These are phyloP conservation scores for Leucophora obtusa DNA, from an alignment of 2,888 invertebrate genomes.

Conservation along the genomic window DNA sequence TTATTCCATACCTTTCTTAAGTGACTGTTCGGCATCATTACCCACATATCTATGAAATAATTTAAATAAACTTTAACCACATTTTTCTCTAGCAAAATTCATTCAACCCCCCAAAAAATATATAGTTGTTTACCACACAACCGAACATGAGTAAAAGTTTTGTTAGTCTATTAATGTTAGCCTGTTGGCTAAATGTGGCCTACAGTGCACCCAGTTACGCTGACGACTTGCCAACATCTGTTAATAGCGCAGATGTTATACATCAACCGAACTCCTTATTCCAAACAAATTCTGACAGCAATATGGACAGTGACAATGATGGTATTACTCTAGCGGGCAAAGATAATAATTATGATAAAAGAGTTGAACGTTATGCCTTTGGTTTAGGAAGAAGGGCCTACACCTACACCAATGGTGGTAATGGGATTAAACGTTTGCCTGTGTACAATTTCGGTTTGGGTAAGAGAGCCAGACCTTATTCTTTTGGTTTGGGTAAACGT, in stretches of 20 bases:
- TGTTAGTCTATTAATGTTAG: conserved; percentile 67
- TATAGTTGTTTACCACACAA: background rate
- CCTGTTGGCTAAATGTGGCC: conserved; percentile 70
- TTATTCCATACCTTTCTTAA: background rate
- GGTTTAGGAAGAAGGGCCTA: conserved; percentile 84
- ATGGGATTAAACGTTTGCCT: conserved; percentile 77
- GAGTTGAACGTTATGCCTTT: conserved; percentile 84
- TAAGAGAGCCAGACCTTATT: conserved; percentile 77
- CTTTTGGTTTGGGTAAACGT: conserved; percentile 78
- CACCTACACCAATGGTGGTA: conserved; percentile 76
- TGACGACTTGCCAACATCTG: conserved; percentile 50
- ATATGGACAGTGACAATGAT: conserved; percentile 63
- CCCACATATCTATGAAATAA: conserved; percentile 4
- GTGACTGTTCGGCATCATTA: conserved; percentile 49
- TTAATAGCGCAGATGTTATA: conserved; percentile 34
- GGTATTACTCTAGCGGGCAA: conserved; percentile 43
- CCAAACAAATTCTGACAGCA: conserved; percentile 59
- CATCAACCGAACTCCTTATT: conserved; percentile 64
- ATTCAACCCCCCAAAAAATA: background rate
- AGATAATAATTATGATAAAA: conserved; percentile 78
- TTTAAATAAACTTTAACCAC: background rate
- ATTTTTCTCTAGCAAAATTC: conserved; percentile 15
- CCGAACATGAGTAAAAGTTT: conserved; percentile 46
- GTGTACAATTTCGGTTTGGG: conserved; percentile 78
- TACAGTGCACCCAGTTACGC: conserved; percentile 71